phyloP scores from a whole-genome alignment of 1,140 invertebrate genomes.

The Bombus ignitus region DNA sequence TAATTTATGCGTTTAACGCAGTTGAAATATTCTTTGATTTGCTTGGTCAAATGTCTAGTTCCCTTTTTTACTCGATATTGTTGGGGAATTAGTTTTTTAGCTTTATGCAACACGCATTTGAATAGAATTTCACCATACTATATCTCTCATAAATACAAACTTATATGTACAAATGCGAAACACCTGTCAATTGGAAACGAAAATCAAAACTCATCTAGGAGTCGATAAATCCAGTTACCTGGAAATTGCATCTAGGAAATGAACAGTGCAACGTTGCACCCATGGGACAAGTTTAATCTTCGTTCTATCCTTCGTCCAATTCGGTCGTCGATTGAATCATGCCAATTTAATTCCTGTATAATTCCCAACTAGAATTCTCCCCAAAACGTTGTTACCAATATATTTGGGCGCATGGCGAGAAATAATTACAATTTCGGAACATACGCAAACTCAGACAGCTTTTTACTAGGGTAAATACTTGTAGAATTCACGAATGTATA shows the following conservation, averaged over 20 bases:
- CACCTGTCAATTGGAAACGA: not conserved
- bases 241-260: not conserved
- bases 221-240: not conserved
- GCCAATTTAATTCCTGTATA: constrained; percentile 19
- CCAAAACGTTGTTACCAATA: too few relatives aligned
- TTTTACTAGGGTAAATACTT: not conserved
- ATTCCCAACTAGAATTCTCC: not conserved
- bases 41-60: too few relatives aligned
- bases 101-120: too few relatives aligned
- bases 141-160: not conserved
- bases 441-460: not conserved
- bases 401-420: not conserved
- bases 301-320: not conserved
- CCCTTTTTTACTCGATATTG: too few relatives aligned
- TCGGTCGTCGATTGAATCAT: not conserved
- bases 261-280: not conserved
- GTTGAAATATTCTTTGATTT: not conserved
- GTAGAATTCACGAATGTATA: not conserved
- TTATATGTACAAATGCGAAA: not conserved
- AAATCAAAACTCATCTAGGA: not conserved
- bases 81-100: too few relatives aligned
- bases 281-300: not conserved
- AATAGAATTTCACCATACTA: too few relatives aligned
- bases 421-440: not conserved
- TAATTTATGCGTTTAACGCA: not conserved